phyloP scores from a whole-genome alignment of 53 echinoderm and acorn worm species.

The Holothuria scabra region DNA sequence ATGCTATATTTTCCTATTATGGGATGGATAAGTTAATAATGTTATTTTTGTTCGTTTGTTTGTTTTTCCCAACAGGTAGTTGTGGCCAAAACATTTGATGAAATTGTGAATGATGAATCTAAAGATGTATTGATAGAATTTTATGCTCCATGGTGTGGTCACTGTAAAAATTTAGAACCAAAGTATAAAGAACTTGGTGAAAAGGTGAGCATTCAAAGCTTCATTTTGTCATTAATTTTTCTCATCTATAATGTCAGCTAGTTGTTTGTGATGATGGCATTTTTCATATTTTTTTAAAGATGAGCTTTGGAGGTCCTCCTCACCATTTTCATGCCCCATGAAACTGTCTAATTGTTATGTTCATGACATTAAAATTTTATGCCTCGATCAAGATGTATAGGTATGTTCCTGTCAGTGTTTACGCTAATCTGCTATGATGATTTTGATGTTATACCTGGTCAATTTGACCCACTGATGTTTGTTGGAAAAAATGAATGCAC shows the following conservation, averaged over 20 bases:
- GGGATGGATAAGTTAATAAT: not conserved
- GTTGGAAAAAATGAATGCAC: too few species aligned
- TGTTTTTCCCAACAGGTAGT: slow-evolving; percentile 73
- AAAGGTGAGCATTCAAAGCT: slow-evolving; percentile 64
- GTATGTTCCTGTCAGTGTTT: too few species aligned
- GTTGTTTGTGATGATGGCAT: not conserved
- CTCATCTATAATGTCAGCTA: not conserved
- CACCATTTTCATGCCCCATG: too few species aligned
- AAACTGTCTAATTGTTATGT: too few species aligned
- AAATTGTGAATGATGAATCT: slow-evolving; percentile 78
- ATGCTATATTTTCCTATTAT: not conserved
- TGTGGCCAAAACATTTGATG: slow-evolving; percentile 79
- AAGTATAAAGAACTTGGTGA: slow-evolving; percentile 83
- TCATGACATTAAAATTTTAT: too few species aligned
- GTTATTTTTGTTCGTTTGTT: not conserved
- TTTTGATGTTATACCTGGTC: too few species aligned
- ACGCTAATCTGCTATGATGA: too few species aligned
- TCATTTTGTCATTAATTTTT: not conserved
- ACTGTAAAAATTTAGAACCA: slow-evolving; percentile 85
- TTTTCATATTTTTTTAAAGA: not conserved
- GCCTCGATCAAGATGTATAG: too few species aligned
- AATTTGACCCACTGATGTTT: too few species aligned
- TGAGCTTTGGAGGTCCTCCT: too few species aligned
- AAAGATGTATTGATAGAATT: slow-evolving; percentile 98
- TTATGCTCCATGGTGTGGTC: slow-evolving; percentile 98